Conservation (phyloP, 2,113 vertebrate genomes). For the Eretmochelys imbricata region DNA sequence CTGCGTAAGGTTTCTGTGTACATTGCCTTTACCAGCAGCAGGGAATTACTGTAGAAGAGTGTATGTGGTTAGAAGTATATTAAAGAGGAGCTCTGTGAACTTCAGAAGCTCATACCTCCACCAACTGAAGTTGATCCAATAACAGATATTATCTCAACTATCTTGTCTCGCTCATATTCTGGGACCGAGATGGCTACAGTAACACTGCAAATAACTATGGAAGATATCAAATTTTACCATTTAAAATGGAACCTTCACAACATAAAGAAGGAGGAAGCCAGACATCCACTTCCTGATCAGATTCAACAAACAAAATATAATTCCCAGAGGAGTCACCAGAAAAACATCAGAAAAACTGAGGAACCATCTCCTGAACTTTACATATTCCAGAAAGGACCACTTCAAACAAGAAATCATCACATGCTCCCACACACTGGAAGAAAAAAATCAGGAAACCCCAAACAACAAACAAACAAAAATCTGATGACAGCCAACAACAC, state of each 20-base stretch:
- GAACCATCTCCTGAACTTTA: not conserved
- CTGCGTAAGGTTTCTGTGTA: constrained; percentile 28
- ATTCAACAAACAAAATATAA: not conserved
- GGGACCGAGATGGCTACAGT: not conserved
- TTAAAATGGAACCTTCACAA: not conserved
- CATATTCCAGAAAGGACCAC: not conserved
- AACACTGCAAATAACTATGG: not conserved
- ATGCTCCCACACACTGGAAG: not conserved
- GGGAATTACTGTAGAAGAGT: not conserved
- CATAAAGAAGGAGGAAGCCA: not conserved
- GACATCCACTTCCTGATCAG: not conserved
- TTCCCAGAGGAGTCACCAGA: not conserved
- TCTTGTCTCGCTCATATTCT: not conserved
- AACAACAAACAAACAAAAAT: not conserved
- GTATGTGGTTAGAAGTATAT: not conserved
- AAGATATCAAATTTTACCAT: not conserved
- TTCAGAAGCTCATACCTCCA: not conserved
- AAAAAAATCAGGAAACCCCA: not conserved
- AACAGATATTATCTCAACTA: not conserved
- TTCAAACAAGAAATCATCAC: not conserved
- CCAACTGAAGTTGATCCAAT: not conserved
- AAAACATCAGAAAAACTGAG: not conserved
- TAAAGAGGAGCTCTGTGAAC: not conserved
- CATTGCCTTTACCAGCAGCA: not conserved
- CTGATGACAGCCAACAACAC: not conserved